Evolutionary conservation across 1,140 invertebrate genomes (phyloP).

Genomic region (Drosophila albomicans): DNA sequence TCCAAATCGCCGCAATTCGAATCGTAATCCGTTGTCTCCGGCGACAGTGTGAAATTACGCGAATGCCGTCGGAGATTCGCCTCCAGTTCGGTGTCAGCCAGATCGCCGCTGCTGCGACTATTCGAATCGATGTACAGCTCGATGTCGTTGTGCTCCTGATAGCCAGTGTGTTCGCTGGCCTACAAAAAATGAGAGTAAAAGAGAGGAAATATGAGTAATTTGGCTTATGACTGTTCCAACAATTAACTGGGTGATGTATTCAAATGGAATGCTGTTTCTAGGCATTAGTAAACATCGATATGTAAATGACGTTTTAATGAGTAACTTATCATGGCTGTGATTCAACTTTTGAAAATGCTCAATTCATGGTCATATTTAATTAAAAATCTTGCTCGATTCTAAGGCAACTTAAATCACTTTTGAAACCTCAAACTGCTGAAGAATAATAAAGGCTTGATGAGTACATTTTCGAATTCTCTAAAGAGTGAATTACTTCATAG

Average conservation of each 20-base stretch:
- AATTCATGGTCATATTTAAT: no score
- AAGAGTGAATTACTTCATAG: no score
- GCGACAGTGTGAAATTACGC: constrained; percentile 93
- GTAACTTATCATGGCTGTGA: no score
- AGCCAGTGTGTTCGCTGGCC: constrained; percentile 54
- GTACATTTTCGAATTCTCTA: no score
- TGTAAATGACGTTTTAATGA: no score
- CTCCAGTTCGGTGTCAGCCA: constrained; percentile 80
- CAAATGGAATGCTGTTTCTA: neutral
- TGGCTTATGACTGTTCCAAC: no score
- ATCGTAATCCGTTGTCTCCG: constrained; percentile 98
- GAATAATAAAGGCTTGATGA: no score
- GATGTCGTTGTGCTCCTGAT: constrained; percentile 81
- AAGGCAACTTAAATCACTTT: no score
- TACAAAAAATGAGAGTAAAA: constrained; percentile 24
- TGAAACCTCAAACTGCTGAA: no score
- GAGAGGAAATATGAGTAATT: neutral
- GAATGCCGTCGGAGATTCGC: constrained; percentile 77
- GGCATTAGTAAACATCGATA: no score
- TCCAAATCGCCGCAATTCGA: constrained; percentile 94
- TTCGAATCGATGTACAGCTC: constrained; percentile 84
- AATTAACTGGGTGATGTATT: neutral
- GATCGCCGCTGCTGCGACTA: constrained; percentile 79
- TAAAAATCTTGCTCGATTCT: no score
- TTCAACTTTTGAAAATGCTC: no score